Percentiles rank a stretch among this genome's conserved stretches.
Evolutionary conservation across 2,113 vertebrate species (phyloP).

Genomic region (Ploceus nigricollis): DNA sequence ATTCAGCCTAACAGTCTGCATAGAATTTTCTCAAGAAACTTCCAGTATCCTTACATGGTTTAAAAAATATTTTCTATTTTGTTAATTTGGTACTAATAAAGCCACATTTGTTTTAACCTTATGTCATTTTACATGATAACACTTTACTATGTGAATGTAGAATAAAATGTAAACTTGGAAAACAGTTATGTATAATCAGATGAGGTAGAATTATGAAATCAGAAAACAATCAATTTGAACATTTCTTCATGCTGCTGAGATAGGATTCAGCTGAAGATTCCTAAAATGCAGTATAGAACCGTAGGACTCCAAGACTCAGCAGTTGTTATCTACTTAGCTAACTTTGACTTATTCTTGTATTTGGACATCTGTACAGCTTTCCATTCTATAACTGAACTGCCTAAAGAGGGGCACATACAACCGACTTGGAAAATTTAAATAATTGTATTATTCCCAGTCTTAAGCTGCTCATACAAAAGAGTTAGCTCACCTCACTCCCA

Average conservation of each 20-base stretch:
- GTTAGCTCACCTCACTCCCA: fast-evolving
- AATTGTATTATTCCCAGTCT: neutral
- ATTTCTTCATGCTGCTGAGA: neutral
- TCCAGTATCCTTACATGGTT: neutral
- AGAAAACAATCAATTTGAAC: neutral
- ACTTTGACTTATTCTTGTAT: neutral
- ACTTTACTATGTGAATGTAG: neutral
- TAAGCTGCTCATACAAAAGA: neutral
- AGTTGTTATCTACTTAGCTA: neutral
- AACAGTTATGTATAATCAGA: neutral
- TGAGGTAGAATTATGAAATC: neutral
- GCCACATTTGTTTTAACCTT: neutral
- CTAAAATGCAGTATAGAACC: neutral
- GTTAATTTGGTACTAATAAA: neutral
- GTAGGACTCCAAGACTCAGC: neutral
- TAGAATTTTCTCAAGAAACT: neutral
- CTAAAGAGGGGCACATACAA: neutral
- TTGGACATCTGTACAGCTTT: neutral
- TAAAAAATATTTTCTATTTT: neutral
- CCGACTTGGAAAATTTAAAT: neutral
- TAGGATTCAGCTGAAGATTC: neutral
- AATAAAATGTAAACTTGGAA: neutral
- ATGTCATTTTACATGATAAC: neutral
- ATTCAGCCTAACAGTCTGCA: neutral
- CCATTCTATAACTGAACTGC: neutral